Percentiles rank a stretch among this genome's conserved stretches.
Conservation (phyloP, 2,797 vertebrate species). For the Natrix natrix region DNA sequence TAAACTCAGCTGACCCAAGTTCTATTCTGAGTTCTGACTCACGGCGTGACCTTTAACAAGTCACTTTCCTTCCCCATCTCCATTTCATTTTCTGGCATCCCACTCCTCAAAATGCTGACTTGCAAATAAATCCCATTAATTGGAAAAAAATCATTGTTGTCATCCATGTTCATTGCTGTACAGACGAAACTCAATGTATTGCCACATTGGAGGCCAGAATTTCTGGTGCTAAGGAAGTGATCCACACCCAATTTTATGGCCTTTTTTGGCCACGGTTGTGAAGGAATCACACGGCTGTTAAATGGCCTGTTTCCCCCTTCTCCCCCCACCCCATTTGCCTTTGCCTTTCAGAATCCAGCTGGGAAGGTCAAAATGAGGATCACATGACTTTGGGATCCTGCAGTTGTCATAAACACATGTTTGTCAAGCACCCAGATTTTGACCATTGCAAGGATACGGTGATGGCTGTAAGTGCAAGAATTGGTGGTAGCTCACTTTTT, state of each 20-base stretch:
- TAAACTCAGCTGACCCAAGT: background rate
- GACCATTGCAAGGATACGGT: background rate
- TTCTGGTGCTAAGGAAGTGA: background rate
- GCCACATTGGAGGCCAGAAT: background rate
- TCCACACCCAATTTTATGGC: background rate
- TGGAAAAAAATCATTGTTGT: background rate
- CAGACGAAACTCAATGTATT: background rate
- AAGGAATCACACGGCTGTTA: background rate
- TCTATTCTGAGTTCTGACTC: conserved; percentile 24
- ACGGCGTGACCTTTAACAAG: conserved; percentile 26
- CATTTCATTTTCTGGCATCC: conserved; percentile 27
- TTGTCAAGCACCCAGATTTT: background rate
- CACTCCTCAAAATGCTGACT: background rate
- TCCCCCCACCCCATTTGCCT: accelerated
- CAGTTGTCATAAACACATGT: background rate
- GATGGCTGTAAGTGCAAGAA: background rate
- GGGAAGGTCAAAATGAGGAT: background rate
- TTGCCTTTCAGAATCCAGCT: background rate
- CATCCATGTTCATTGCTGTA: background rate
- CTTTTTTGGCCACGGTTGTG: background rate
- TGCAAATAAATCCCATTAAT: background rate
- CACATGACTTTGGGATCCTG: background rate
- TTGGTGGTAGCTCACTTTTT: background rate
- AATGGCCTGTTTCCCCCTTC: background rate
- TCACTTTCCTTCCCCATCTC: conserved; percentile 13